Percentiles rank a stretch among this genome's conserved stretches.
These are phyloP conservation scores for Gobiocypris rarus DNA, from an alignment of 2,113 vertebrate genomes.

Conservation along the genomic window DNA sequence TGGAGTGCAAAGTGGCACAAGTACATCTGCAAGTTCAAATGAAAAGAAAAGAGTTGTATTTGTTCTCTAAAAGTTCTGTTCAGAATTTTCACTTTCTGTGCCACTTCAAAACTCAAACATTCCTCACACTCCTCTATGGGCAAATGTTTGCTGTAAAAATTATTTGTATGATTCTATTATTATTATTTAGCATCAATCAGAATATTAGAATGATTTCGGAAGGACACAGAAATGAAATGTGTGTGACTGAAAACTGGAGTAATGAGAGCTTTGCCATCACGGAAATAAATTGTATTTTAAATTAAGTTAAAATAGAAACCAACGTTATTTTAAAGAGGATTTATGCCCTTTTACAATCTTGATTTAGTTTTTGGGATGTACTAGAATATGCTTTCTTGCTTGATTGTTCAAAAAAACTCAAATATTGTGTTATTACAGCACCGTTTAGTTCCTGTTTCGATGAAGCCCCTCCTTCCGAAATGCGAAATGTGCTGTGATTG, in stretches of 20 bases:
- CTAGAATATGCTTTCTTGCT: too few relatives aligned
- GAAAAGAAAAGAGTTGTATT: not conserved
- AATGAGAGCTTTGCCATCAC: not conserved
- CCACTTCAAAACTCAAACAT: conserved; percentile 1
- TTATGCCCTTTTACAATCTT: too few relatives aligned
- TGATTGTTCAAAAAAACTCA: too few relatives aligned
- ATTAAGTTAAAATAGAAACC: not conserved
- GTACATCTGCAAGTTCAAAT: conserved; percentile 1
- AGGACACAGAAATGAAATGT: not conserved
- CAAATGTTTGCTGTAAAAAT: not conserved
- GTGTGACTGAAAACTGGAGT: not conserved
- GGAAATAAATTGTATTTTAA: not conserved
- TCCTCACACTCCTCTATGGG: not conserved
- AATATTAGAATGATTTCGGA: not conserved
- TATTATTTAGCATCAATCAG: too few relatives aligned
- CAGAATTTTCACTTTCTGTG: not conserved
- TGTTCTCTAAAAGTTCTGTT: conserved; percentile 12
- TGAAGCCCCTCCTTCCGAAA: too few relatives aligned
- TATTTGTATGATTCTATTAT: too few relatives aligned
- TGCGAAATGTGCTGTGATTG: too few relatives aligned
- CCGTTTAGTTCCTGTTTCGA: too few relatives aligned
- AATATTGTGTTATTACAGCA: too few relatives aligned
- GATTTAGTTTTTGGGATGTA: too few relatives aligned
- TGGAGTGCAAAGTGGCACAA: conserved; percentile 10
- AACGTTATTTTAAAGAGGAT: not conserved